Conservation (phyloP, 2,797 vertebrate genomes). For the Parotocinclus haroldoi region DNA sequence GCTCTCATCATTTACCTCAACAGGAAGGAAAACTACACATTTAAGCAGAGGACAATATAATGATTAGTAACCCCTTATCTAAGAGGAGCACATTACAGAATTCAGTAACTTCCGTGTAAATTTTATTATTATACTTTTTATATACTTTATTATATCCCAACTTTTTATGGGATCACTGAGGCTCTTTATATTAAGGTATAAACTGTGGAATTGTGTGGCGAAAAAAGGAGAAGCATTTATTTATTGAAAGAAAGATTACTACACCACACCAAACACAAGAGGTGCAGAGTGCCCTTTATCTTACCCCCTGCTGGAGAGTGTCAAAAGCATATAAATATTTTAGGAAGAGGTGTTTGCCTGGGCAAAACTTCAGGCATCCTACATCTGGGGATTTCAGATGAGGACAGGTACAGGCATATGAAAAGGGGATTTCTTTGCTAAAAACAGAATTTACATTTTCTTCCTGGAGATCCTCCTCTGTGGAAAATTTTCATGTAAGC, state of each 20-base stretch:
- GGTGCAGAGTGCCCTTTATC: slow-evolving; percentile 82
- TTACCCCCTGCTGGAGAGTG: slow-evolving; percentile 82
- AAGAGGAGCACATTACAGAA: slow-evolving; percentile 5
- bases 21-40: slow-evolving; percentile 23
- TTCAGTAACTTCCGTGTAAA: background rate
- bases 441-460: slow-evolving; percentile 83
- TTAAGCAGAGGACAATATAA: slow-evolving; percentile 22
- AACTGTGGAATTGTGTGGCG: slow-evolving; percentile 48
- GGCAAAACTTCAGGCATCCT: slow-evolving; percentile 84
- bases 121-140: no score
- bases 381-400: slow-evolving; percentile 84
- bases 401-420: slow-evolving; percentile 94
- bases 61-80: slow-evolving; percentile 4
- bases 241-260: slow-evolving; percentile 50
- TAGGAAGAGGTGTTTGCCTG: slow-evolving; percentile 89
- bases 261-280: slow-evolving; percentile 57
- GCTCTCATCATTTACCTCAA: slow-evolving; percentile 39
- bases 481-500: slow-evolving; percentile 77
- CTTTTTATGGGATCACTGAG: background rate
- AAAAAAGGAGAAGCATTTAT: slow-evolving; percentile 54
- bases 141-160: no score
- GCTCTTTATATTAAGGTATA: slow-evolving; percentile 17
- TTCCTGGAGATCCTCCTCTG: slow-evolving; percentile 68
- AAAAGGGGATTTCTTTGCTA: slow-evolving; percentile 96
- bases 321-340: slow-evolving; percentile 99